phyloP scores from a whole-genome alignment of 1,140 invertebrate genomes.

The Lepidurus packardi region DNA sequence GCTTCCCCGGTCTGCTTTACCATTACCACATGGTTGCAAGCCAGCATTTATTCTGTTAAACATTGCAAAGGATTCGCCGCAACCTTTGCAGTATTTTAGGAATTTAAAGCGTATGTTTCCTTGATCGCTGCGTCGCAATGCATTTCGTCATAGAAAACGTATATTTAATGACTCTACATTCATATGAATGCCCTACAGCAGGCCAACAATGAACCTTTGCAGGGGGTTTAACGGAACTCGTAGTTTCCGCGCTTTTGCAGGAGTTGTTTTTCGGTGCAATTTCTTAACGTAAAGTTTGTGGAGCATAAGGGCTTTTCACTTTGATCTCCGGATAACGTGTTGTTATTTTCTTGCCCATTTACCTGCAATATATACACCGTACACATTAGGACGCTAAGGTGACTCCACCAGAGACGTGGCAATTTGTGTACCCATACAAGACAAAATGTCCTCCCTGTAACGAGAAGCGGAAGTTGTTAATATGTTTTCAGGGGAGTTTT shows the following conservation, averaged over 20 bases:
- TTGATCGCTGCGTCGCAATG: neutral
- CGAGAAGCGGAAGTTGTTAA: conserved; percentile 18
- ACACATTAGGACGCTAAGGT: neutral
- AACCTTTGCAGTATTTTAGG: conserved; percentile 4
- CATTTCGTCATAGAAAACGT: neutral
- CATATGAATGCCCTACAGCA: too few relatives aligned
- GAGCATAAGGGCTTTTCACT: too few relatives aligned
- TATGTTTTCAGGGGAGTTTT: conserved; percentile 16
- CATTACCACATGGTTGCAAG: neutral
- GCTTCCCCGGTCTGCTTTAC: neutral
- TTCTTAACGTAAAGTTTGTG: too few relatives aligned
- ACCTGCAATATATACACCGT: neutral
- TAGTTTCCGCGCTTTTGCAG: too few relatives aligned
- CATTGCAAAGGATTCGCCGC: neutral
- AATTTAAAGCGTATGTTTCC: neutral
- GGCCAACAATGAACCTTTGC: too few relatives aligned
- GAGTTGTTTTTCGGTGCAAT: too few relatives aligned
- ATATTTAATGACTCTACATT: too few relatives aligned
- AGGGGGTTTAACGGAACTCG: too few relatives aligned
- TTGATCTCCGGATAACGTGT: neutral
- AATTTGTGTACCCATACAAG: neutral
- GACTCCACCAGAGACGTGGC: neutral
- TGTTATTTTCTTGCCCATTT: neutral
- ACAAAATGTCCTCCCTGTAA: neutral
- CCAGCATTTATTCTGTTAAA: neutral